phyloP scores from a whole-genome alignment of 35 echinoderm and acorn worm genomes.

The Chiridota heheva region DNA sequence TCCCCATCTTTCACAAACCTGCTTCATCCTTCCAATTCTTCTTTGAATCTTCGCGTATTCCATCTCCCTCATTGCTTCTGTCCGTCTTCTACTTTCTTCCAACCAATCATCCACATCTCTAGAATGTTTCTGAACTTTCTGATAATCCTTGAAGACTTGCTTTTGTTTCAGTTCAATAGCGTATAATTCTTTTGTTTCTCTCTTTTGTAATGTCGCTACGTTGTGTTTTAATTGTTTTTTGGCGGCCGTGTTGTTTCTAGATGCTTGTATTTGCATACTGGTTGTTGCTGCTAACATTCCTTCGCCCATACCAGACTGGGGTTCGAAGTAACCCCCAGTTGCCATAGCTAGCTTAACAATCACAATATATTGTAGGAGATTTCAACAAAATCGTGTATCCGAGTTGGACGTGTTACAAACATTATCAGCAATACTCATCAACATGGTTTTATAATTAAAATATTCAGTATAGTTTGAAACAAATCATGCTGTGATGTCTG shows the following conservation, averaged over 20 bases:
- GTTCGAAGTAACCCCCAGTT: too few species aligned
- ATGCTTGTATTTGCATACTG: slow-evolving; percentile 17
- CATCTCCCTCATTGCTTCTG: not conserved
- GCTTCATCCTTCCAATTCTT: slow-evolving; percentile 16
- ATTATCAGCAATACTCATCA: too few species aligned
- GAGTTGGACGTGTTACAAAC: too few species aligned
- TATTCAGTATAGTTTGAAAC: too few species aligned
- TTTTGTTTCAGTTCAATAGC: slow-evolving; percentile 21
- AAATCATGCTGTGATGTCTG: too few species aligned
- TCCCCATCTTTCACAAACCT: not conserved
- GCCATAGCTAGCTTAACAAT: too few species aligned
- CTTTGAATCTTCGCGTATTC: slow-evolving; percentile 23
- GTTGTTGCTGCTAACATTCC: slow-evolving; percentile 12
- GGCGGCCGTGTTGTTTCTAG: slow-evolving; percentile 25
- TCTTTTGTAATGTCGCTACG: slow-evolving; percentile 13
- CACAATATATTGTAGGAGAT: too few species aligned
- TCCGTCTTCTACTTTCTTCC: slow-evolving; percentile 8
- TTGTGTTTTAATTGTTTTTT: slow-evolving; percentile 21
- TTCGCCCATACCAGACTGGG: too few species aligned
- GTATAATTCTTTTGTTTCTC: slow-evolving; percentile 19
- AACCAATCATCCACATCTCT: slow-evolving; percentile 28
- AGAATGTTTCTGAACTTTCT: slow-evolving; percentile 23
- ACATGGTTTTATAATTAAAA: too few species aligned
- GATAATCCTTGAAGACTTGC: slow-evolving; percentile 12
- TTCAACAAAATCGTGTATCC: too few species aligned